These are phyloP conservation scores for Oreochromis grahami DNA, from an alignment of 2,797 vertebrate species.

Conservation along the genomic window DNA sequence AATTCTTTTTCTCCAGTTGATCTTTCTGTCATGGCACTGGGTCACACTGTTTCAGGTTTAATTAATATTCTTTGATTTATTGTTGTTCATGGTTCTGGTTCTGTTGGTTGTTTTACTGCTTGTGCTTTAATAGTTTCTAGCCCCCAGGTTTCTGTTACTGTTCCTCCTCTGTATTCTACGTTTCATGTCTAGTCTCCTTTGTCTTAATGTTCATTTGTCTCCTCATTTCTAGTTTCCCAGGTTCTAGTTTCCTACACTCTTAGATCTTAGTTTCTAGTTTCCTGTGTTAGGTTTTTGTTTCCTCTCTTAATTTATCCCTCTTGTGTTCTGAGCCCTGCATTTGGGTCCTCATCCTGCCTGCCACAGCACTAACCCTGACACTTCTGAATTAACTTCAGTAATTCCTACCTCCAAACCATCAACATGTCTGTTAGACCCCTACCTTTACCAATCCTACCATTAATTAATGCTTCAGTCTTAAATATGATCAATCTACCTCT, in stretches of 20 bases:
- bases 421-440: not conserved
- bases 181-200: not conserved
- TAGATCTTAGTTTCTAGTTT: not conserved
- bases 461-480: not conserved
- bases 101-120: not conserved
- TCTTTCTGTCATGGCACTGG: not conserved
- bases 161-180: rapidly evolving
- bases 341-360: not conserved
- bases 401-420: not conserved
- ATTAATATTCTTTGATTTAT: not conserved
- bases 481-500: not conserved
- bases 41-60: not conserved
- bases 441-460: not conserved
- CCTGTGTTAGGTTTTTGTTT: not conserved
- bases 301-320: not conserved
- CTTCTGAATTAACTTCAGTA: not conserved
- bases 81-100: not conserved
- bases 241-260: not conserved
- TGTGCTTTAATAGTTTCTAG: not conserved
- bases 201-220: not conserved
- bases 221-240: not conserved
- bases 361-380: not conserved
- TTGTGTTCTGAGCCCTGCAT: not conserved
- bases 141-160: not conserved
- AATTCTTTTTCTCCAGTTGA: not conserved